Evolutionary conservation across 2,113 vertebrate species (phyloP), one percentile per base, ranked within the genome.

Genomic region (Cyanocitta stelleri): DNA sequence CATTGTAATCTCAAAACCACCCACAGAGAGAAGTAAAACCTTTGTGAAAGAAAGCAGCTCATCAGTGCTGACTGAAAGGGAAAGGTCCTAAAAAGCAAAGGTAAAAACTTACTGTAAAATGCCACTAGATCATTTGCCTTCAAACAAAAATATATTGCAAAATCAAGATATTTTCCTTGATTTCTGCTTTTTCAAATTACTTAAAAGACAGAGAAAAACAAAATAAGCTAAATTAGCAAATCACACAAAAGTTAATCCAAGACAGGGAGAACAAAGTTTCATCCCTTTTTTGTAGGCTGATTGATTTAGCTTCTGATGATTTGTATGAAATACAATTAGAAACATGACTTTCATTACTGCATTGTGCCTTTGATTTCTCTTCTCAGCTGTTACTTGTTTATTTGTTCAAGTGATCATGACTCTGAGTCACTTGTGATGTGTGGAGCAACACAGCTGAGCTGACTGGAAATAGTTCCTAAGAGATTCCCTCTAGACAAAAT

Each of bases 361-460:
- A 30, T 37, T 12, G 33, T 55, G 89, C 32, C 68, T 96, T 96
- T 95, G 68, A 95, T 96, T 92, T 83, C 69, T 93, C 43, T 86
- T 63, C 73, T 88, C 90, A 91, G 59, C 71, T 83, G 46, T 59
- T 90, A n/a, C 5, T 73, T 89, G 71, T 95, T 96, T 96, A 87
- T 93, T 97, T 97, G 22, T 75, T 89, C 49, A 43, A 91, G 39
- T 37, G 92, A 63, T 92, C 54, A 75, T 66, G 93, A 91, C 90
- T 96, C 84, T 94, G 82, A 97, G 69, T 93, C 90, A 94, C 33
- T 88, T 89, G 30, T 33, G 75, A 78, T 76, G n/a, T 48, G 63
- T 87, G 63, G 55, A 90, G 67, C 62, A 93, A 87, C 46, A 85
- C 35, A 27, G 13, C 49, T 86, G 85, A 92, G 80, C 37, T 77